Conservation (phyloP, 1,140 invertebrate species). For the Pinna nobilis region DNA sequence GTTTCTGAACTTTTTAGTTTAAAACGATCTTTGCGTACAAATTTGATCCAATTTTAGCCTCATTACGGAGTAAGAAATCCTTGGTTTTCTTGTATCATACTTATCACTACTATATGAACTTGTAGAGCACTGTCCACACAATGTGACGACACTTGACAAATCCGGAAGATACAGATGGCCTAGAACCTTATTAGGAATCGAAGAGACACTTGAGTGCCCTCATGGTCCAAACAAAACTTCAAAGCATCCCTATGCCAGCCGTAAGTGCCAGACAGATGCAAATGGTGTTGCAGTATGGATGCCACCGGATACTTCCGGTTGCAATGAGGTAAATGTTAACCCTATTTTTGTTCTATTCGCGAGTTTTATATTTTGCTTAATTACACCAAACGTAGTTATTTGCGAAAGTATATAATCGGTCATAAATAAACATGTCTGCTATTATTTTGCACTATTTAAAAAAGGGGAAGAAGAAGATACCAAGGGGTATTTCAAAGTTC, state of each 20-base stretch:
- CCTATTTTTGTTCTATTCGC: too few relatives aligned
- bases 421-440: background rate
- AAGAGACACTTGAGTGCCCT: conserved; percentile 9
- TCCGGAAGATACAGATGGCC: conserved; percentile 34
- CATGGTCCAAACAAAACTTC: conserved; percentile 10
- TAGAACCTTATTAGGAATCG: conserved; percentile 7
- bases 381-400: background rate
- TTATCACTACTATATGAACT: too few relatives aligned
- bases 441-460: background rate
- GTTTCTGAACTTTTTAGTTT: too few relatives aligned
- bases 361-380: too few relatives aligned
- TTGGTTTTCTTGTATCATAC: too few relatives aligned
- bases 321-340: conserved; percentile 28
- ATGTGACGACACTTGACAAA: conserved; percentile 12
- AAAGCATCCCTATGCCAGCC: background rate
- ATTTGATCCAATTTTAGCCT: too few relatives aligned
- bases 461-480: background rate
- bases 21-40: too few relatives aligned
- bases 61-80: too few relatives aligned
- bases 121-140: conserved; percentile 9
- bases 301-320: conserved; percentile 20
- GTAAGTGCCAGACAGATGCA: conserved; percentile 9
- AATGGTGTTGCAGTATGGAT: conserved; percentile 17
- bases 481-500: background rate
- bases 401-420: background rate